Base-by-base conservation (phyloP, 2,888 invertebrate species). In the Amorpha juglandis region DNA sequence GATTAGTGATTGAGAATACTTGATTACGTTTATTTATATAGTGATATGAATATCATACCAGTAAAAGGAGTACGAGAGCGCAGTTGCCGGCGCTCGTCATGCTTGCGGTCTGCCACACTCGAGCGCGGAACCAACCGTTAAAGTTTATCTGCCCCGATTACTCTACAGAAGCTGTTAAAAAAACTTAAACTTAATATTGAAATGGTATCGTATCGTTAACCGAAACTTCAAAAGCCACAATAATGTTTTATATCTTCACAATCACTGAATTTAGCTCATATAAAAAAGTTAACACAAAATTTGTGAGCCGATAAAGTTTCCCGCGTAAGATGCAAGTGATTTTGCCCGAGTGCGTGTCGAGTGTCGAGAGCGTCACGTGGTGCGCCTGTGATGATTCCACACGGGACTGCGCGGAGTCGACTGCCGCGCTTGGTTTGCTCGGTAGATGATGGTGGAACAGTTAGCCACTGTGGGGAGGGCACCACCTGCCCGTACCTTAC, bases 51-150 rank as follows among this genome's bases (percentile, higher is more conserved):
- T 80, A 81, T 88, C 91, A 74, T 87, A 93, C 92, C 91, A 90
- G 78, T 76, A 90, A 74, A 75, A 92, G 79, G 74, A 91, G 83
- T 84, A 90, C 82, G 78, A 92, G 86, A 87, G 89, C 89, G 87
- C 89, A 86, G 83, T 83, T 80, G 79, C 79, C 78, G 83, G 88
- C 89, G 88, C 90, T 85, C 93, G 93, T 93, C 93, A 93, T 93
- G 93, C 89, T 92, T 90, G 91, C 89, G 88, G 88, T 89, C 91
- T 87, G 88, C 90, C 91, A 91, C 92, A 93, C 89, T 91, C 87
- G 90, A 93, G 88, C 91, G 92, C 90, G 87, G 91, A 90, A 80
- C 88, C 91, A 88, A 93, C 93, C 93, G 93, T 93, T 93, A 92
- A 91, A 83, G 81, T 86, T 58, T 93, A 89, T 92, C 89, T 92